Base-by-base conservation (phyloP, 2,888 invertebrate species). In the Leucania comma region DNA sequence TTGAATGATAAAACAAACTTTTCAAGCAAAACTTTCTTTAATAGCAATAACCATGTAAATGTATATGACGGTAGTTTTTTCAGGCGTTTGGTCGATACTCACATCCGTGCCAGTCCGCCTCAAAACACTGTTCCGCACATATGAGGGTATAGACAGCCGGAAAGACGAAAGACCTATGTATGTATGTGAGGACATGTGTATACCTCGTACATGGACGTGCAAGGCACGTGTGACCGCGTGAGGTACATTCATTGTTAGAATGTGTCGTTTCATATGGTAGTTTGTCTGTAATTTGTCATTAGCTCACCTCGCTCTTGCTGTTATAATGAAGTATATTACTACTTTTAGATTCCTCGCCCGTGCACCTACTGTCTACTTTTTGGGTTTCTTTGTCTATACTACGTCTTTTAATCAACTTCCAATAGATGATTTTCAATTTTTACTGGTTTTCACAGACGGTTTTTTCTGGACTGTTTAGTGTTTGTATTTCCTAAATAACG, bases 41-140 rank as follows among this genome's bases (percentile, higher is more conserved):
- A 42, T 14, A 17, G 63, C 26, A 6, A 29, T 35, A 66, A 59
- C 53, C 42, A 77, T 77, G 51, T 62, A 60, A 56, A 77, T 70
- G 22, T 61, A 72, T 64, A 78, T 74, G 73, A 51, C 63, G 60
- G 72, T 51, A 62, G 72, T 81, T 81, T 87, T 88, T 84, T 85
- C 82, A 83, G 72, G 61, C 82, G 94, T 94, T 94, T 91, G 93
- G 88, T 94, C 94, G 91, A 94, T 94, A 92, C 80, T 76, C 86
- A 86, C 87, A 85, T 81, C 87, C 87, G 93, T 92, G 88, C 90
- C 91, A 89, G 86, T 84, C 87, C 79, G 78, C 84, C 83, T 82
- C 86, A 87, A 87, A 83, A 77, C 86, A 79, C 81, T 48, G 57
- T 57, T 57, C 14, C 60, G 63, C 78, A 76, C 84, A 84, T 83